A percentile compares a stretch with the other conserved stretches of the same genome.
Evolutionary conservation across 2,888 invertebrate genomes (phyloP).

Genomic region (Sthenelais limicola): DNA sequence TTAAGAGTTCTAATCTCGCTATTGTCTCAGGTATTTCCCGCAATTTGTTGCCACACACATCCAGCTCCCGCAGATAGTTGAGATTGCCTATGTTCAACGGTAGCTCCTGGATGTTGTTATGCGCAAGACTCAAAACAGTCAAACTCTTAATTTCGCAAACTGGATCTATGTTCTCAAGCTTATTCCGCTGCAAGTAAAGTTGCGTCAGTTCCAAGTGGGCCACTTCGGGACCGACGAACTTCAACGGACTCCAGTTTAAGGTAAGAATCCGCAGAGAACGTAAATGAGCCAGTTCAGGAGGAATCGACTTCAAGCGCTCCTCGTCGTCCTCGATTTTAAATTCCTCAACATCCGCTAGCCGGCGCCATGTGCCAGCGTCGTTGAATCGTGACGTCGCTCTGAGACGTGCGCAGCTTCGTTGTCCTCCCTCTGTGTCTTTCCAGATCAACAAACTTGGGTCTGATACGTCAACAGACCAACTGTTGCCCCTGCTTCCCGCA

Average conservation of each 20-base stretch:
- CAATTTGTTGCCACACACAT: slow-evolving; percentile 6
- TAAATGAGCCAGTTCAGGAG: not conserved
- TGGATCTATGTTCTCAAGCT: not conserved
- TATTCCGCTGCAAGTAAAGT: not conserved
- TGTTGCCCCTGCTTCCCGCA: too few species aligned
- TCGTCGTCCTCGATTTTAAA: slow-evolving; percentile 20
- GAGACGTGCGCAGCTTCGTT: not conserved
- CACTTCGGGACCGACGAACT: not conserved
- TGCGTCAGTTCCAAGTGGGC: slow-evolving; percentile 11
- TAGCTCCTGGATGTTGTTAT: not conserved
- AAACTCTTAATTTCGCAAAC: not conserved
- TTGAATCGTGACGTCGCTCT: not conserved
- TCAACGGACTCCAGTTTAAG: not conserved
- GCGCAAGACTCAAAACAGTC: slow-evolving; percentile 3
- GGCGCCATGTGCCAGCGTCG: slow-evolving; percentile 4
- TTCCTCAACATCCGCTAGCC: not conserved
- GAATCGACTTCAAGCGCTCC: not conserved
- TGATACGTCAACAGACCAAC: too few species aligned
- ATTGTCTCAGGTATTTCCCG: not conserved
- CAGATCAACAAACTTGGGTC: not conserved
- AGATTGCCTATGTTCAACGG: not conserved
- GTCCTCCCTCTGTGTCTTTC: not conserved
- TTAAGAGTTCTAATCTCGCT: not conserved
- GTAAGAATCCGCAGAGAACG: not conserved
- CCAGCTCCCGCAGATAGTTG: not conserved